These are phyloP conservation scores for Octomys mimax DNA, from an alignment of 2,797 vertebrate genomes.

Conservation along the genomic window DNA sequence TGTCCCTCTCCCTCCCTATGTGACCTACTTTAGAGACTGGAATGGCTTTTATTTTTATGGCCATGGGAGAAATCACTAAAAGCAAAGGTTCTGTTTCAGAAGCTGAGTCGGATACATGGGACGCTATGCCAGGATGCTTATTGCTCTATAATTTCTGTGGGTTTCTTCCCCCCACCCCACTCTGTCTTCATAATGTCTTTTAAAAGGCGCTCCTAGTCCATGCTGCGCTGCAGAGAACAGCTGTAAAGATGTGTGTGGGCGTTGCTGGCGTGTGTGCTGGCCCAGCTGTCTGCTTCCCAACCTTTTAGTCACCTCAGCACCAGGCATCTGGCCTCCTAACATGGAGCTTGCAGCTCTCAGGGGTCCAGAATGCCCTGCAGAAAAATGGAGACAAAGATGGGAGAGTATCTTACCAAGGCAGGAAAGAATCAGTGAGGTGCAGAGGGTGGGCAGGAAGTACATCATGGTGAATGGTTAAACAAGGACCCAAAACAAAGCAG, in stretches of 20 bases:
- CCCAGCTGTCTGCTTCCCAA: slow-evolving; percentile 67
- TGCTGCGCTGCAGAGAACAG: slow-evolving; percentile 19
- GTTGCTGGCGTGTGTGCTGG: not conserved
- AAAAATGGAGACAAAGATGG: not conserved
- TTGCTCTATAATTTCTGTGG: slow-evolving; percentile 23
- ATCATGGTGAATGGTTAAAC: not conserved
- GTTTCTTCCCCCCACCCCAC: not conserved
- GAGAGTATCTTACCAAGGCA: not conserved
- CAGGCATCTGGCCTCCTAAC: slow-evolving; percentile 34
- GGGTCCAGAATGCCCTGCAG: not conserved
- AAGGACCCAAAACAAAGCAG: not conserved
- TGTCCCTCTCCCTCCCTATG: not conserved
- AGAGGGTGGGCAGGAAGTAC: not conserved
- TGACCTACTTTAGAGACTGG: slow-evolving; percentile 75
- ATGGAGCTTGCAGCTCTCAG: not conserved
- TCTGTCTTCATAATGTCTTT: slow-evolving; percentile 9
- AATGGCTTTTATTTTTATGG: slow-evolving; percentile 72
- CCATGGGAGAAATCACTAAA: slow-evolving; percentile 67
- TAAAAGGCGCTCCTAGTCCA: not conserved
- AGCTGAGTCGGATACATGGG: slow-evolving; percentile 8
- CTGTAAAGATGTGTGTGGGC: slow-evolving; percentile 57
- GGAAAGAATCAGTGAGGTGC: not conserved
- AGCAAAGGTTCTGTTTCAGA: not conserved
- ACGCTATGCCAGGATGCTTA: not conserved
- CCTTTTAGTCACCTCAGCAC: slow-evolving; percentile 48